Conservation (phyloP, 1,140 invertebrate genomes). For the Drosophila pseudoobscura region DNA sequence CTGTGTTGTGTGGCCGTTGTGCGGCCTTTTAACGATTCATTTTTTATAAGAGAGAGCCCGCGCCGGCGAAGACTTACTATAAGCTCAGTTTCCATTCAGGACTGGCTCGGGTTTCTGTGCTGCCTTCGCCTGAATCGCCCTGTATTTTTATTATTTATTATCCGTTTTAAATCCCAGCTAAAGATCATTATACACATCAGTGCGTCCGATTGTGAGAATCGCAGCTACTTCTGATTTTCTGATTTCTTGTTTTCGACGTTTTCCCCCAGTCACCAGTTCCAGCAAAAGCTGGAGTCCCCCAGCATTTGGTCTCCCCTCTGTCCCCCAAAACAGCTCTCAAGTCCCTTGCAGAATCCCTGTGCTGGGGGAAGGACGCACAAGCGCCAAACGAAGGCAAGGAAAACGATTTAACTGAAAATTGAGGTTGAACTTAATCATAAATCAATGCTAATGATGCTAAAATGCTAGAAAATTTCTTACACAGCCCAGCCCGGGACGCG, state of each 20-base stretch:
- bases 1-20: conserved; percentile 24
- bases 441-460: conserved; percentile 83
- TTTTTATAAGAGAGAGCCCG: conserved; percentile 60
- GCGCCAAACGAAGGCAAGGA: conserved; percentile 56
- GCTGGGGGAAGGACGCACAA: conserved; percentile 25
- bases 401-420: conserved; percentile 83
- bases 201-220: conserved; percentile 80
- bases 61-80: conserved; percentile 54
- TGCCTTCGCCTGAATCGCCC: conserved; percentile 33
- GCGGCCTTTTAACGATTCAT: conserved; percentile 80
- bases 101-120: conserved; percentile 20
- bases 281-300: conserved; percentile 1
- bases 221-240: conserved; percentile 78
- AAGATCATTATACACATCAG: conserved; percentile 83
- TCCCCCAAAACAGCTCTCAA: conserved; percentile 37
- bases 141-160: conserved; percentile 82
- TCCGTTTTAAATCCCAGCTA: conserved; percentile 80
- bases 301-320: not conserved
- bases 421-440: conserved; percentile 83
- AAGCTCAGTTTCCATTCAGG: conserved; percentile 56
- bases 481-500: conserved; percentile 45
- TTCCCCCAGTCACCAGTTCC: conserved; percentile 35
- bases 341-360: conserved; percentile 28
- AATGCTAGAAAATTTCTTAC: conserved; percentile 80
- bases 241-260: conserved; percentile 80